Evolutionary conservation across 2,113 vertebrate species (phyloP), one percentile per base, ranked within the genome.

Genomic region (Artemisiospiza belli): DNA sequence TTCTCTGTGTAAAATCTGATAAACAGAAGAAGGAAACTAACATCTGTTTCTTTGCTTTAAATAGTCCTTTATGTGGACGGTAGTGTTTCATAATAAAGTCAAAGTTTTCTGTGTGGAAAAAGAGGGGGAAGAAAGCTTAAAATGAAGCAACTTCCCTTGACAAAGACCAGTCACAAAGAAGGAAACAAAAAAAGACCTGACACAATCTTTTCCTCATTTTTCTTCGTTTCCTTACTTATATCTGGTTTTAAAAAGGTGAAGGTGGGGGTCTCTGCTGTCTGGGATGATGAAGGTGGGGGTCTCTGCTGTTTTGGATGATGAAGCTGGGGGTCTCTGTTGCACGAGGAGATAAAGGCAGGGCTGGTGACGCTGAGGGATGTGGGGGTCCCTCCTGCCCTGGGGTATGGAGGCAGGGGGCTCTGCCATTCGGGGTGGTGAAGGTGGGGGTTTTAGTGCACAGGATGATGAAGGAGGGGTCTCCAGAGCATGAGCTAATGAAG

Each of bases 1-100:
- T 66, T 21, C 10, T 9, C 25, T 12, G 12, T 23, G 5, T 4
- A 61, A 64, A 83, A 92, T 63, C 11, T 46, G 23, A 55, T 62
- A 73, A 73, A 70, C 15, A 85, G 14, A 47, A 24, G 8, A 83
- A 88, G 22, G 49, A 21, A 87, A 33, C 20, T 63, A 22, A 49
- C 59, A 75, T 75, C 57, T 74, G 61, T 86, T 93, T 91, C 39
- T 58, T 58, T 82, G 41, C 64, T 91, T 91, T 76, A 95, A 94
- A 91, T 90, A 92, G 15, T 21, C 66, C 22, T 21, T 72, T 15
- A 44, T 86, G 19, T 70, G 23, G 23, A 85, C 1, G 1, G 12
- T 15, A 73, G 22, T 27, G 18, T 87, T 89, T 91, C 44, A 41
- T 77, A 93, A 67, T 30, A 83, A 89, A 92, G 52, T 64, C 77